Evolutionary conservation across 2,888 invertebrate species (phyloP).

Genomic region (Pediacus dermestoides): DNA sequence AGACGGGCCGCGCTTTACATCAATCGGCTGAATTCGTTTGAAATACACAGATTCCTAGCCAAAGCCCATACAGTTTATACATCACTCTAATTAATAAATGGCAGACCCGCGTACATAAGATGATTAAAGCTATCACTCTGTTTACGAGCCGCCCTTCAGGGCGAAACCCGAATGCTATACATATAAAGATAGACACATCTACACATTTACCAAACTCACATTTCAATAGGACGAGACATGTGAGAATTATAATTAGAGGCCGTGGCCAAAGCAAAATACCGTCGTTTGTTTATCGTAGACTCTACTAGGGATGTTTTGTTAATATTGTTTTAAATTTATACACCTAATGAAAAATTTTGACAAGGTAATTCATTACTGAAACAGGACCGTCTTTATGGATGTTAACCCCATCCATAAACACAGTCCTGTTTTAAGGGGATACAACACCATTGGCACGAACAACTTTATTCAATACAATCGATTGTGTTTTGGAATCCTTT

Average conservation of each 20-base stretch:
- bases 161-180: conserved; percentile 19
- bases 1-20: conserved; percentile 33
- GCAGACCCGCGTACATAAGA: conserved; percentile 43
- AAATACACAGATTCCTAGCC: conserved; percentile 39
- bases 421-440: too few species aligned
- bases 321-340: too few species aligned
- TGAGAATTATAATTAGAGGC: conserved; percentile 24
- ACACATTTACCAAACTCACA: conserved; percentile 6
- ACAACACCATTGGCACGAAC: too few species aligned
- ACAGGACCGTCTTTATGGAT: too few species aligned
- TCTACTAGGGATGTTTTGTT: too few species aligned
- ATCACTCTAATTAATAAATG: conserved; percentile 51
- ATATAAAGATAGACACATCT: not conserved
- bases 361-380: too few species aligned
- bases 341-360: too few species aligned
- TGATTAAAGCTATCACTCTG: conserved; percentile 39
- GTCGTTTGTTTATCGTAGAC: too few species aligned
- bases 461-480: too few species aligned
- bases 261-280: too few species aligned
- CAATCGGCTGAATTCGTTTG: conserved; percentile 41
- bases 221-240: conserved; percentile 23
- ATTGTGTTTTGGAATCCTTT: too few species aligned
- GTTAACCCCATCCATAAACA: too few species aligned
- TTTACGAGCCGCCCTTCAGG: conserved; percentile 31
- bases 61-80: conserved; percentile 43